Evolutionary conservation across 2,888 invertebrate species (phyloP).

Genomic region (Cenopis cana): DNA sequence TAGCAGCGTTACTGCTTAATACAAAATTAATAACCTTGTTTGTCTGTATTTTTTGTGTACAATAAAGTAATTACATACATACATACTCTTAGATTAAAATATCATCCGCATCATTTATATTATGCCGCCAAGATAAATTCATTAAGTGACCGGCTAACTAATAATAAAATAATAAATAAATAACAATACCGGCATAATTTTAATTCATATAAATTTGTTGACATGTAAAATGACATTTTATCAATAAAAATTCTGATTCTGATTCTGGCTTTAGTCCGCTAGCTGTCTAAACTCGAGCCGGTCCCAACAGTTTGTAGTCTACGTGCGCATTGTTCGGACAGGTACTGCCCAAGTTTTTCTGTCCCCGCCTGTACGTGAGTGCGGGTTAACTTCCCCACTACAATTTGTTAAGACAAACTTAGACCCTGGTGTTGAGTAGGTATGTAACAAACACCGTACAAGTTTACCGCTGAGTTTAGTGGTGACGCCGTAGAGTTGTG

Average conservation of each 20-base stretch:
- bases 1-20: too few relatives aligned
- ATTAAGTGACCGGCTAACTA: background rate
- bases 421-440: conserved; percentile 50
- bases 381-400: conserved; percentile 54
- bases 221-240: too few relatives aligned
- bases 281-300: conserved; percentile 44
- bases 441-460: conserved; percentile 49
- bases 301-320: conserved; percentile 59
- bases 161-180: too few relatives aligned
- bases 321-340: conserved; percentile 68
- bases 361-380: conserved; percentile 55
- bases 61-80: too few relatives aligned
- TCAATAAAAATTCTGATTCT: too few relatives aligned
- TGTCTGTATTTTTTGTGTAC: too few relatives aligned
- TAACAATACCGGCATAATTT: too few relatives aligned
- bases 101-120: too few relatives aligned
- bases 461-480: conserved; percentile 40
- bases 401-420: conserved; percentile 50
- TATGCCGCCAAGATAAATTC: too few relatives aligned
- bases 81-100: too few relatives aligned
- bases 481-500: conserved; percentile 34
- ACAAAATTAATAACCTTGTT: too few relatives aligned
- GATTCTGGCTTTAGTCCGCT: conserved; percentile 14
- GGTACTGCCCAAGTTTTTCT: conserved; percentile 66
- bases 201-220: too few relatives aligned